Evolutionary conservation across 1,140 invertebrate species (phyloP).

Genomic region (Eufriesea mexicana): DNA sequence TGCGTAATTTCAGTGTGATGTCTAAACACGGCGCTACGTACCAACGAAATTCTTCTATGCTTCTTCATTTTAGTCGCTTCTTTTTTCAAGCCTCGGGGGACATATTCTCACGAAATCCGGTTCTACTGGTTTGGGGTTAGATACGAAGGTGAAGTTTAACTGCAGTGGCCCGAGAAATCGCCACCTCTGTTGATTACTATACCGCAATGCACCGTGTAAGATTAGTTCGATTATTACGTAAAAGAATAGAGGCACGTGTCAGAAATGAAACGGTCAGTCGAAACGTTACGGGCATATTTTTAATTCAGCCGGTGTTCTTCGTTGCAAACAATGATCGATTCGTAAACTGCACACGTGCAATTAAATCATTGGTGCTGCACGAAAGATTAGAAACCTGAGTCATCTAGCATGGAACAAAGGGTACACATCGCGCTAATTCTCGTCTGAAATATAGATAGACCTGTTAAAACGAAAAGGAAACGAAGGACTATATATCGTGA

Average conservation of each 20-base stretch:
- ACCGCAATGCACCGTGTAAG: slow-evolving; percentile 10
- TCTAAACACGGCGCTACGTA: slow-evolving; percentile 22
- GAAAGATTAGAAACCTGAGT: not conserved
- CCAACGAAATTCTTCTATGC: slow-evolving; percentile 40
- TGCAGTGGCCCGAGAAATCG: slow-evolving; percentile 33
- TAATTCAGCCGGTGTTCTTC: not conserved
- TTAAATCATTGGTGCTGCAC: not conserved
- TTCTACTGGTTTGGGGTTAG: slow-evolving; percentile 58
- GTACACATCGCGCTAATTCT: not conserved
- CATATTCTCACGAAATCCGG: slow-evolving; percentile 58
- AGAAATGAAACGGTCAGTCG: not conserved
- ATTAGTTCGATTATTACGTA: slow-evolving; percentile 3
- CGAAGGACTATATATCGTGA: not conserved
- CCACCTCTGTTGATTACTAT: slow-evolving; percentile 44
- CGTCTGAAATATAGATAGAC: not conserved
- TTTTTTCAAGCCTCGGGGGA: slow-evolving; percentile 39
- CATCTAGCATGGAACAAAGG: not conserved
- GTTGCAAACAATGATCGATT: not conserved
- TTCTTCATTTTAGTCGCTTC: slow-evolving; percentile 24
- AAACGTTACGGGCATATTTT: not conserved
- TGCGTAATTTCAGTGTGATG: not conserved
- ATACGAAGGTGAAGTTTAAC: slow-evolving; percentile 39
- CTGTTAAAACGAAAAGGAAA: not conserved
- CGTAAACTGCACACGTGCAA: not conserved
- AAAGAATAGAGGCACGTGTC: not conserved